Evolutionary conservation across 2,113 vertebrate species (phyloP), one percentile per base, ranked within the genome.

Genomic region (Myxocyprinus asiaticus): DNA sequence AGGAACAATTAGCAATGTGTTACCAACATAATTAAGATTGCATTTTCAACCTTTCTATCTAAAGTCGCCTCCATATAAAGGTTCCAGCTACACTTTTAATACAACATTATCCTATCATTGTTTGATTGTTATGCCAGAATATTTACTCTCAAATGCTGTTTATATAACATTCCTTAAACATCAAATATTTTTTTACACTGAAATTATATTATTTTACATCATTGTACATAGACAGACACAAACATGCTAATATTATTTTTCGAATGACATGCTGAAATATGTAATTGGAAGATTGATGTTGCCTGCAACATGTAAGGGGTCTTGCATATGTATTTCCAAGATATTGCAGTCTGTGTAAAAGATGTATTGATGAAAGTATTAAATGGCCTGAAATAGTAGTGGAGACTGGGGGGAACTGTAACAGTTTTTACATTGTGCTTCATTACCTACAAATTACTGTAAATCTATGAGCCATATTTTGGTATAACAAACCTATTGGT

Each of bases 151-250:
- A 33, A 33, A 33, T 33, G 22, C 17, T 70, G 9, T 74, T 74
- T 62, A 61, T 62, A 62, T 33, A 33, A n/a, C 48, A 74, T 74
- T 15, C 43, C 56, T 62, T 62, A 74, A 47, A 74, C 71, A 22
- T 42, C 9, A 61, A 62, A 74, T 74, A 74, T 74, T 63, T 74
- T 58, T 74, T 74, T 63, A 74, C 62, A 62, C 58, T 50, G 22
- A 72, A 63, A 12, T 58, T 67, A 53, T 78, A 63, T 48, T 67
- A 45, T 62, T 79, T 70, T 61, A 62, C 22, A 62, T 79, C 56
- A 70, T 79, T 63, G 45, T 71, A 63, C 15, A 44, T 70, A 71
- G 22, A 33, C 22, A 33, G 22, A 33, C 22, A 67, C 44, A n/a
- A 12, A 15, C 45, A 33, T 68, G 67, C 56, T 48, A 61, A 59